Evolutionary conservation across 2,797 vertebrate genomes (phyloP).

Genomic region (Hephaestus fuliginosus): DNA sequence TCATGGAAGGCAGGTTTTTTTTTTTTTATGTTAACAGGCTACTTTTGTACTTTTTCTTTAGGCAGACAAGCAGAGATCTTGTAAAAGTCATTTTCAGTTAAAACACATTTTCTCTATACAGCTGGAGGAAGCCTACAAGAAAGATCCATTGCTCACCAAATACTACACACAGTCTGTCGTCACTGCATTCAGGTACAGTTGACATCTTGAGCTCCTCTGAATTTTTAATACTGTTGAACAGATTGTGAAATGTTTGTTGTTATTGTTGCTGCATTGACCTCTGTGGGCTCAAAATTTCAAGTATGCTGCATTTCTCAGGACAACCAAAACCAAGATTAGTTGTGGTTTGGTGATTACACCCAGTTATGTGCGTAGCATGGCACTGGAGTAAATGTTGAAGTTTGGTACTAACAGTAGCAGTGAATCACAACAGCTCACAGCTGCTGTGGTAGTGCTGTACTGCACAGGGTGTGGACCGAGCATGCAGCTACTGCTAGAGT

Average conservation of each 20-base stretch:
- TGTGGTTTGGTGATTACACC: slow-evolving; percentile 11
- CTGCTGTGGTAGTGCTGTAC: neutral
- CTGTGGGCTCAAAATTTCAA: slow-evolving; percentile 6
- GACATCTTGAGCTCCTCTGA: slow-evolving; percentile 1
- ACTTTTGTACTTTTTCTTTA: slow-evolving; percentile 52
- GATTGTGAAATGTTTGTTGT: slow-evolving; percentile 8
- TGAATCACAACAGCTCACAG: neutral
- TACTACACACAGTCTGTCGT: slow-evolving; percentile 81
- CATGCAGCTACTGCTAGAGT: neutral
- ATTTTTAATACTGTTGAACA: neutral
- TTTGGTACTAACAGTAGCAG: neutral
- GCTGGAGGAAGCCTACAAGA: slow-evolving; percentile 75
- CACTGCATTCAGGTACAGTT: slow-evolving; percentile 85
- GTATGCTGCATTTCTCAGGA: slow-evolving; percentile 21
- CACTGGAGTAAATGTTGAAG: slow-evolving; percentile 7
- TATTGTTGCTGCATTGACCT: slow-evolving; percentile 9
- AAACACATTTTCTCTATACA: slow-evolving; percentile 62
- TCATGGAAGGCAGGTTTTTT: slow-evolving; percentile 13
- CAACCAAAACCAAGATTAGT: slow-evolving; percentile 9
- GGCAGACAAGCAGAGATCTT: slow-evolving; percentile 39
- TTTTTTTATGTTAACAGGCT: slow-evolving; percentile 55
- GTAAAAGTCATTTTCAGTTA: slow-evolving; percentile 30
- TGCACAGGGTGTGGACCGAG: neutral
- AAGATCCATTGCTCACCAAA: slow-evolving; percentile 74
- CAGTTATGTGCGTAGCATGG: neutral